These are phyloP conservation scores for Daptonema setosum DNA, from an alignment of 2,888 invertebrate genomes.

Conservation along the genomic window DNA sequence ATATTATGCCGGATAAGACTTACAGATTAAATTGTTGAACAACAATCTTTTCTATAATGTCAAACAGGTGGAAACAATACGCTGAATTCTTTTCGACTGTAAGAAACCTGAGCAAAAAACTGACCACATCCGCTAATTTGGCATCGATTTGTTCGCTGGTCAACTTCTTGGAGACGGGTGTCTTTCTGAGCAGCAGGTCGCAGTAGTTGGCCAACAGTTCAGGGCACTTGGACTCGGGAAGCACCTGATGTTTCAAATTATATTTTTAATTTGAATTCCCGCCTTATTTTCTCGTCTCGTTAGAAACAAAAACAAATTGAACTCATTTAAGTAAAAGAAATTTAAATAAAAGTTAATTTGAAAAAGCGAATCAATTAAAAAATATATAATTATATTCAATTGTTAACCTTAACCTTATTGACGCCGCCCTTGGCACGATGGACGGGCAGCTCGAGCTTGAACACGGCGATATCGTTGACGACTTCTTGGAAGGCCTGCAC, in stretches of 20 bases:
- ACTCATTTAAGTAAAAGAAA: not conserved
- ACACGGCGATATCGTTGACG: constrained; percentile 86
- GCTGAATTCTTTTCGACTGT: no score
- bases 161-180: constrained; percentile 77
- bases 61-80: no score
- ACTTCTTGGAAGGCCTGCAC: constrained; percentile 67
- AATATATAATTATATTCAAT: no score
- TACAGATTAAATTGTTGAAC: no score
- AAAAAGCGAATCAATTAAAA: not conserved
- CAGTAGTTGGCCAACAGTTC: constrained; percentile 96
- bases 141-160: constrained; percentile 90
- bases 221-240: constrained; percentile 75
- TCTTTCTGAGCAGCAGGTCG: constrained; percentile 90
- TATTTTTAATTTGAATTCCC: not conserved
- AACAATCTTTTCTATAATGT: no score
- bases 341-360: no score
- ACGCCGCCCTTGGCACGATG: no score
- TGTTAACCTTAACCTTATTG: no score
- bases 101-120: constrained; percentile 22
- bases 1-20: no score
- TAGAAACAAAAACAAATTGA: not conserved
- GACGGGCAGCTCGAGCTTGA: constrained; percentile 41
- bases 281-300: no score
- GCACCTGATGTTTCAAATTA: constrained; percentile 10
- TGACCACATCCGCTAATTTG: constrained; percentile 65